Evolutionary conservation across 2,888 invertebrate species (phyloP).

Genomic region (Pollenia griseotomentosa): DNA sequence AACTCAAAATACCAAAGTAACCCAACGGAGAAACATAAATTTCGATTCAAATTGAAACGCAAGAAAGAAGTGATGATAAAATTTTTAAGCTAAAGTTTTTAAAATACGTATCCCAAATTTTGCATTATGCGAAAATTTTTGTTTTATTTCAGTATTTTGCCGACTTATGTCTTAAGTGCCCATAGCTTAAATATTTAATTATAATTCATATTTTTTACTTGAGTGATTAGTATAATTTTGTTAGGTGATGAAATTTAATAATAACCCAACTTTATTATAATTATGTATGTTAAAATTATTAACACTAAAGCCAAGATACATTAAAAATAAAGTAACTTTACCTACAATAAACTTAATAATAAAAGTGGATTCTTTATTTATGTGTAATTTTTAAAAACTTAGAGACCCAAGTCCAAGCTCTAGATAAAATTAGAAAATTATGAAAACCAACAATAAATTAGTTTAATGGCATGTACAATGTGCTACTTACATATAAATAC

Average conservation of each 20-base stretch:
- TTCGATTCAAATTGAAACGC: too few relatives aligned
- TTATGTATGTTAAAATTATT: slow-evolving; percentile 51
- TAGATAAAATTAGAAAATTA: slow-evolving; percentile 30
- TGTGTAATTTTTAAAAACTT: slow-evolving; percentile 6
- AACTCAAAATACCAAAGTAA: too few relatives aligned
- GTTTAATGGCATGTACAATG: slow-evolving; percentile 10
- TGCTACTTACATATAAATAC: neutral
- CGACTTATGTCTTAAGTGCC: neutral
- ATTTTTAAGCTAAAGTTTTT: too few relatives aligned
- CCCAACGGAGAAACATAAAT: too few relatives aligned
- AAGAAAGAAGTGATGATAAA: too few relatives aligned
- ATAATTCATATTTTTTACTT: neutral
- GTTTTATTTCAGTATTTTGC: too few relatives aligned
- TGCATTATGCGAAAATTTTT: too few relatives aligned
- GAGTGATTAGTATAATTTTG: neutral
- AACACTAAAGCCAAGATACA: slow-evolving; percentile 20
- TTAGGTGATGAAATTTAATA: neutral
- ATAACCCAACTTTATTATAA: too few relatives aligned
- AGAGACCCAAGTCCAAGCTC: slow-evolving; percentile 9
- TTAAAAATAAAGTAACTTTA: slow-evolving; percentile 10
- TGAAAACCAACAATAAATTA: slow-evolving; percentile 54
- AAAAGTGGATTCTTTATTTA: slow-evolving; percentile 12
- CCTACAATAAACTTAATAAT: neutral
- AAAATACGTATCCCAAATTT: too few relatives aligned
- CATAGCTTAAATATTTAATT: neutral